Conservation (phyloP, 2,888 invertebrate species). For the Rhyacophila evoluta region DNA sequence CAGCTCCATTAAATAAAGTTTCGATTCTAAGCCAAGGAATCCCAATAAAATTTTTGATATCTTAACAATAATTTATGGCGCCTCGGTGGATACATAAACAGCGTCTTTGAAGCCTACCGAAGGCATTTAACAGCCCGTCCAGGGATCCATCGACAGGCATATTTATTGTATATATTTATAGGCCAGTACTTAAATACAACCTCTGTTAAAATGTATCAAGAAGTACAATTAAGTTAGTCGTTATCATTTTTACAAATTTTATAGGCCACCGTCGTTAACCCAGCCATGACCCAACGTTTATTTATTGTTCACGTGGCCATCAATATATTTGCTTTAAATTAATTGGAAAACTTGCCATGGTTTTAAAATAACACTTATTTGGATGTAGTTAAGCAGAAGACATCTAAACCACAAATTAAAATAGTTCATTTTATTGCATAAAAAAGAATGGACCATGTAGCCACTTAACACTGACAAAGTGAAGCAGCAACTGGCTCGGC, state of each 20-base stretch:
- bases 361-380: too few species aligned
- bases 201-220: background rate
- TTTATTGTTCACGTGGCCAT: background rate
- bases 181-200: constrained; percentile 1
- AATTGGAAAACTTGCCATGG: too few species aligned
- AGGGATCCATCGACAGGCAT: background rate
- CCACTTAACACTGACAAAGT: too few species aligned
- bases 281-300: background rate
- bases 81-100: background rate
- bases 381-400: too few species aligned
- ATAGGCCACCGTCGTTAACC: background rate
- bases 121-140: background rate
- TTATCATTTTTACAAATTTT: constrained; percentile 36
- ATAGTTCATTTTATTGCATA: too few species aligned
- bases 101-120: background rate
- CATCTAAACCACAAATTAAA: too few species aligned
- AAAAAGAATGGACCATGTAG: too few species aligned
- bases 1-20: background rate
- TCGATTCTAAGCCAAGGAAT: background rate
- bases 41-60: background rate
- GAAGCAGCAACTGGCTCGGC: too few species aligned
- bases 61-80: constrained; percentile 22
- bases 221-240: constrained; percentile 1
- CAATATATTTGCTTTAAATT: background rate
- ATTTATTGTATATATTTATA: constrained; percentile 3